Evolutionary conservation across 1,140 invertebrate genomes (phyloP), one percentile per base, ranked within the genome.

Genomic region (Aphaenogaster floridana): DNA sequence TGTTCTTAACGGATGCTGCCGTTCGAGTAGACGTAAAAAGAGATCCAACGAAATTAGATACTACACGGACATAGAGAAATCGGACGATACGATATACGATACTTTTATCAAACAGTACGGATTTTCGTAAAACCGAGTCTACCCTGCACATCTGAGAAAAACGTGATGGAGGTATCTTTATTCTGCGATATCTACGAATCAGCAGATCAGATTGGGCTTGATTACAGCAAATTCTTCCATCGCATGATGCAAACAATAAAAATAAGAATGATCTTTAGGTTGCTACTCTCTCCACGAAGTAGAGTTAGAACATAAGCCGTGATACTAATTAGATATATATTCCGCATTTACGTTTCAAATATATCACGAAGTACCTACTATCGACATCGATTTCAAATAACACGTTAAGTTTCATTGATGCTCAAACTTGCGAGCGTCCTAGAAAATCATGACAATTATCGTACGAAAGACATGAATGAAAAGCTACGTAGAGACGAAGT

Each of bases 1-100:
- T 91, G 89, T 91, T 91, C 74, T 34, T 34, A 9, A 52, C 68
- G 68, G 50, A 59, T 86, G 63, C 48, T 74, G 77, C 11, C 36
- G 54, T 42, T 64, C 66, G 9, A 76, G 59, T 69, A 71, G 69
- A 86, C 66, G 84, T 64, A 69, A 91, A 54, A 61, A 88, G 90
- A 88, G 71, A 86, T 84, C 81, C 52, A 72, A 83, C 68, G 80
- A 74, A 83, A 83, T 61, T 48, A 17, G 54, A 83, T n/a, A n/a
- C 54, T 63, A 39, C 57, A 68, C n/a, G 34, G 36, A 68, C 63
- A 69, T 69, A 17, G 80, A 39, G 63, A 81, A 61, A 54, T 74
- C 42, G 54, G 76, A n/a, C 39, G 34, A 61, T 34, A 28, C 66
- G 68, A 59, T 74, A 61, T 28, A 50, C 4, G 13, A 84, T 39